A percentile compares a stretch with the other conserved stretches of the same genome.
Evolutionary conservation across 2,113 vertebrate species (phyloP).

Genomic region (Alaudala cheleensis): DNA sequence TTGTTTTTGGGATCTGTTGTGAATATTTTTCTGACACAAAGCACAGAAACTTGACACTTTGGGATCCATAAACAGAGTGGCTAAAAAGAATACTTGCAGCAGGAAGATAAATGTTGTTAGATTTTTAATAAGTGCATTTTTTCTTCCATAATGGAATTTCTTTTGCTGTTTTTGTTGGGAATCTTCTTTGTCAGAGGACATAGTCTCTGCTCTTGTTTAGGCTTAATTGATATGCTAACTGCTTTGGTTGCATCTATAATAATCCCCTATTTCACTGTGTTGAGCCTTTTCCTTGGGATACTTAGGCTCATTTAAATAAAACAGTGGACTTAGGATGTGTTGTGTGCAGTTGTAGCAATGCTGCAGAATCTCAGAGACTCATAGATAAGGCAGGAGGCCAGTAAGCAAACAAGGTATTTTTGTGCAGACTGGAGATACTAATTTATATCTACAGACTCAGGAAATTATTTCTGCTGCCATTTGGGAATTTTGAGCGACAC

Average conservation of each 20-base stretch:
- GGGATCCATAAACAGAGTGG: not conserved
- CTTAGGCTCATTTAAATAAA: constrained; percentile 50
- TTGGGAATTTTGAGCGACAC: constrained; percentile 39
- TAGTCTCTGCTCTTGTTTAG: not conserved
- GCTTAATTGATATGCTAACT: not conserved
- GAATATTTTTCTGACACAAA: not conserved
- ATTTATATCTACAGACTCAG: constrained; percentile 45
- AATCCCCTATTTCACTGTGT: not conserved
- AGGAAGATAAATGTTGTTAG: not conserved
- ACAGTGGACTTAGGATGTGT: not conserved
- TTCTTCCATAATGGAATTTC: not conserved
- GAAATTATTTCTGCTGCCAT: constrained; percentile 55
- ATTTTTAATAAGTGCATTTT: not conserved
- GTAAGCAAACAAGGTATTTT: not conserved
- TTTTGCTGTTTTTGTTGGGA: not conserved
- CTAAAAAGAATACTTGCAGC: not conserved
- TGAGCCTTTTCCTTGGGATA: constrained; percentile 17
- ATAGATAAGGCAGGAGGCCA: constrained; percentile 1
- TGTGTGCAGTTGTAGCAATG: constrained; percentile 1
- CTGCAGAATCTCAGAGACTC: not conserved
- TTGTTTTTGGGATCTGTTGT: not conserved
- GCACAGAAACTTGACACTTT: not conserved
- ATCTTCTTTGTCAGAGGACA: not conserved
- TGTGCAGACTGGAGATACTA: constrained; percentile 25
- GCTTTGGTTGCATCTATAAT: not conserved